Evolutionary conservation across 1,140 invertebrate species (phyloP).

Genomic region (Drosophila novamexicana): DNA sequence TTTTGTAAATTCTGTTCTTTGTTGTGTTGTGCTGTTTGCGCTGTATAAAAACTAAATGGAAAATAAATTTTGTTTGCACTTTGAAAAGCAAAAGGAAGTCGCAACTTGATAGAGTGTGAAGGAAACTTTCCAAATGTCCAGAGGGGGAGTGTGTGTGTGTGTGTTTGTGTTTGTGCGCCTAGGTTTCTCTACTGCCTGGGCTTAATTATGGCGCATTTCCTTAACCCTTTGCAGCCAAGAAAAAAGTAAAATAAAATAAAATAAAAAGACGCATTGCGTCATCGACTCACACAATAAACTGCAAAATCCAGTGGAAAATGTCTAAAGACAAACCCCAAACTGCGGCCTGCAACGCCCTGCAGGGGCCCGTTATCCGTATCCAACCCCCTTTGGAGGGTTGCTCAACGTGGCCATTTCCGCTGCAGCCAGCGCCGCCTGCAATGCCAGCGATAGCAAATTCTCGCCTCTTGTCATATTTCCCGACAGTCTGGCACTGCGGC

Average conservation of each 20-base stretch:
- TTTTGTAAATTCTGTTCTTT: conserved; percentile 36
- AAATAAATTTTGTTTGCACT: conserved; percentile 83
- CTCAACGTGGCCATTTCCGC: conserved; percentile 50
- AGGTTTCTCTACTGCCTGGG: conserved; percentile 14
- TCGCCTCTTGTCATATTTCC: conserved; percentile 71
- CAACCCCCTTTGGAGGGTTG: conserved; percentile 41
- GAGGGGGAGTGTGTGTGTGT: not conserved
- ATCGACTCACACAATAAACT: conserved; percentile 60
- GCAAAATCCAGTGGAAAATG: conserved; percentile 37
- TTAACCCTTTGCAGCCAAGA: conserved; percentile 49
- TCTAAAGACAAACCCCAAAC: conserved; percentile 23
- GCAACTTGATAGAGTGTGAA: conserved; percentile 76
- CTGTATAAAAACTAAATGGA: conserved; percentile 81
- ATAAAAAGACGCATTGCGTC: conserved; percentile 69
- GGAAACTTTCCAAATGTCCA: conserved; percentile 50
- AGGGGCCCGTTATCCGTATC: not conserved
- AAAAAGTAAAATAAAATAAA: not conserved
- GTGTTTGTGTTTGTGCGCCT: conserved; percentile 3
- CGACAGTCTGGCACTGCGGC: conserved; percentile 39
- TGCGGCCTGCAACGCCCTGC: conserved; percentile 4
- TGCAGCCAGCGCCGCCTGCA: conserved; percentile 68
- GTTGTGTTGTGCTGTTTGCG: conserved; percentile 61
- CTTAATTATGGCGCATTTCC: conserved; percentile 75
- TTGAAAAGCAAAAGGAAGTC: conserved; percentile 66
- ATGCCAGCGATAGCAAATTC: conserved; percentile 56